phyloP scores from a whole-genome alignment of 2,888 invertebrate genomes.

The Copidosoma aretas region DNA sequence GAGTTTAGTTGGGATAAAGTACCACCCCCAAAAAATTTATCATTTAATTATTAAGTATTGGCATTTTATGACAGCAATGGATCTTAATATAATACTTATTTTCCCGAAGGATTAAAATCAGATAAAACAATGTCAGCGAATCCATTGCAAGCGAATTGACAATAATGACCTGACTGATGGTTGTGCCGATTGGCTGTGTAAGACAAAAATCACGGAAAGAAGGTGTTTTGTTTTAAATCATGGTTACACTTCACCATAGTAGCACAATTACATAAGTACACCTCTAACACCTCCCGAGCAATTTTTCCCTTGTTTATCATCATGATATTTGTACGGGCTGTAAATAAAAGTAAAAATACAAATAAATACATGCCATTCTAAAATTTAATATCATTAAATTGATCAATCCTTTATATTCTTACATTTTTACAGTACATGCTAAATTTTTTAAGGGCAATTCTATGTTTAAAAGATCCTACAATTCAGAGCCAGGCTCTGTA shows the following conservation, averaged over 20 bases:
- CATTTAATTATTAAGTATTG: neutral
- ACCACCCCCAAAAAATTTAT: slow-evolving; percentile 70
- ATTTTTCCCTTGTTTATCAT: slow-evolving; percentile 64
- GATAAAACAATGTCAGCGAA: slow-evolving; percentile 85
- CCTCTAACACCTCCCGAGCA: slow-evolving; percentile 67
- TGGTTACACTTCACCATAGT: slow-evolving; percentile 70
- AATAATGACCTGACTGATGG: slow-evolving; percentile 87
- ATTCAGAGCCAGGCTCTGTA: slow-evolving; percentile 77
- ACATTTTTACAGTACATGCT: too few species aligned
- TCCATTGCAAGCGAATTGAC: slow-evolving; percentile 81
- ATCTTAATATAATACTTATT: slow-evolving; percentile 67
- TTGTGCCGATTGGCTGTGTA: slow-evolving; percentile 87
- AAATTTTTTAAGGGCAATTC: slow-evolving; percentile 75
- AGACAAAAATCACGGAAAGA: slow-evolving; percentile 88
- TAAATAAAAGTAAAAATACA: too few species aligned
- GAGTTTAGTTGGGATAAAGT: slow-evolving; percentile 78
- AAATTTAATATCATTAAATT: too few species aligned
- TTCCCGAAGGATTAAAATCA: slow-evolving; percentile 90
- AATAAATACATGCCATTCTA: too few species aligned
- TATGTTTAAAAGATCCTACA: slow-evolving; percentile 85
- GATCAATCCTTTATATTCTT: too few species aligned
- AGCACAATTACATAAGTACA: slow-evolving; percentile 81
- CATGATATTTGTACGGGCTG: slow-evolving; percentile 67
- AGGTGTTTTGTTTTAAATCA: slow-evolving; percentile 81
- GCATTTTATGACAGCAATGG: neutral